Evolutionary conservation across 1,140 invertebrate species (phyloP).

Genomic region (Aphelinus atriplicis): DNA sequence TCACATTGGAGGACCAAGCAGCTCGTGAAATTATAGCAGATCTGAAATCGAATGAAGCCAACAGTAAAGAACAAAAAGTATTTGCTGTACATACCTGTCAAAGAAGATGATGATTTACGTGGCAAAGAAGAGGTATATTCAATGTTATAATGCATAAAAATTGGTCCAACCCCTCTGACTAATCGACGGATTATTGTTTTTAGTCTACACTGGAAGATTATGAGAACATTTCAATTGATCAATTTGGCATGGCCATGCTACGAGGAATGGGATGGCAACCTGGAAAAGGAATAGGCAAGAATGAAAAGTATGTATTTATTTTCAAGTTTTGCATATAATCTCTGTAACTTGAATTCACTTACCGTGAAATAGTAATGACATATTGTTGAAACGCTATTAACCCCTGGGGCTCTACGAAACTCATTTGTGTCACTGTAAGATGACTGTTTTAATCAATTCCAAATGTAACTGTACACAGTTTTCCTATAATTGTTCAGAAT

Average conservation of each 20-base stretch:
- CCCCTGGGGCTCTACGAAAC: no score
- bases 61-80: slow-evolving; percentile 46
- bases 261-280: slow-evolving; percentile 94
- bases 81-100: slow-evolving; percentile 68
- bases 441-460: no score
- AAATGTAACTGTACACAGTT: no score
- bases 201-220: slow-evolving; percentile 87
- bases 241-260: slow-evolving; percentile 92
- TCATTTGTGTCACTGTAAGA: no score
- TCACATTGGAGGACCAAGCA: slow-evolving; percentile 68
- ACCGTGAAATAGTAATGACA: no score
- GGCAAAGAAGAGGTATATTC: slow-evolving; percentile 69
- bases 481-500: neutral
- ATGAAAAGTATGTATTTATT: slow-evolving; percentile 64
- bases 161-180: no score
- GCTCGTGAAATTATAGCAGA: slow-evolving; percentile 70
- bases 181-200: slow-evolving; percentile 55
- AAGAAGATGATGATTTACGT: slow-evolving; percentile 64
- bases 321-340: no score
- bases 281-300: slow-evolving; percentile 75
- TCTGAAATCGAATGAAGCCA: slow-evolving; percentile 57
- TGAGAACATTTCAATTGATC: slow-evolving; percentile 85
- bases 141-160: no score
- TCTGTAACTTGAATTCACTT: no score
- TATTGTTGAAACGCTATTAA: no score